Evolutionary conservation across 2,888 invertebrate genomes (phyloP), one percentile per base, ranked within the genome.

Genomic region (Apamea monoglypha): DNA sequence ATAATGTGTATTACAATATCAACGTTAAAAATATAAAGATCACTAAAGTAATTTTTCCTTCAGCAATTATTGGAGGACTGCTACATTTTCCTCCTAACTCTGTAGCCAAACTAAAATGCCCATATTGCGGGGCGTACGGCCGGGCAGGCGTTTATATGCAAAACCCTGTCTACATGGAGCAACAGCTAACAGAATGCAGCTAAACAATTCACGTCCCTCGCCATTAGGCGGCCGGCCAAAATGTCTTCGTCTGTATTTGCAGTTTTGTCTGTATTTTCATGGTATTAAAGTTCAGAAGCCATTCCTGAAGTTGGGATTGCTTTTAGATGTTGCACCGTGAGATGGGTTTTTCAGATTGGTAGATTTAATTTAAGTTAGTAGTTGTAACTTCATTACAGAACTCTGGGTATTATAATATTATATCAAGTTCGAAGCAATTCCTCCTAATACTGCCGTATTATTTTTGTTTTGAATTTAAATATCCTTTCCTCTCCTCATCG

Each of bases 181-280:
- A 74, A 76, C 76, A 82, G 81, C 81, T 83, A 86, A 80, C 78
- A 83, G 81, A 84, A 81, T 85, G 84, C 81, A 81, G 76, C 89
- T 83, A 92, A 93, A 92, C 91, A 92, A 92, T 92, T 91, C 91
- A 80, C 86, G 75, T 86, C 84, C 85, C 85, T 83, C 75, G 89
- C 92, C 88, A 93, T 94, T 94, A 93, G 94, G 94, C 93, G 87
- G 85, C 83, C 78, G 81, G 93, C 94, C 94, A 94, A 92, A 94
- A 93, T 92, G 92, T 92, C 92, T 93, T 91, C 89, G 90, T 92
- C 88, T 83, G 89, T 87, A 40, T 71, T 71, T 90, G 87, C 77
- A 84, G 80, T 88, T 89, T 87, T 78, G 84, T 74, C 85, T 72
- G 82, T 69, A 86, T 80, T 86, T 85, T 79, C 82, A 80, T 79